Evolutionary conservation across 2,888 invertebrate species (phyloP), one percentile per base, ranked within the genome.

Genomic region (Oxytorus armatus): DNA sequence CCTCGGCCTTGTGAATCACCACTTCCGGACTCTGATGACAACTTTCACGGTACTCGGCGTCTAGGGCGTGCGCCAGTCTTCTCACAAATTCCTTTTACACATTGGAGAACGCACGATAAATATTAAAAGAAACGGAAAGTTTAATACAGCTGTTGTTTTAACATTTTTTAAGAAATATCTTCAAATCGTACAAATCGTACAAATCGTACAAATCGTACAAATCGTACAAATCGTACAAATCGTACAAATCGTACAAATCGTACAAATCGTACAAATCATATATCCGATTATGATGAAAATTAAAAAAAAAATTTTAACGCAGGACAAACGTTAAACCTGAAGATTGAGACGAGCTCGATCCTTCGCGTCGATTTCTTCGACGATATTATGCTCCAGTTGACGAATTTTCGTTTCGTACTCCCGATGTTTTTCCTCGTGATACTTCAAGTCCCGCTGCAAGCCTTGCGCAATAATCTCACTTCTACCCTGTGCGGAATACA

Each of bases 401-500:
- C 96, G 94, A 55, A 96, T 92, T 89, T 96, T 96, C 86, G 95
- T 95, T 86, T 96, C 95, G 66, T 96, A 92, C 83, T 97, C 97
- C 85, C 96, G 96, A 49, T 94, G 94, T 89, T 95, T 95, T 65
- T 97, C 97, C 88, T 96, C 96, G 85, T 95, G 94, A 84, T 94
- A 94, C 23, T 95, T 94, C 82, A 94, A 94, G 86, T 96, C 97
- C 79, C 96, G 94, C 85, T 96, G 96, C 63, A 96, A 92, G 0
- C 96, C 95, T 88, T 96, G 95, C 53, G 96, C 92, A 1, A 96
- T 94, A 77, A 95, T 94, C 87, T 97, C 97, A 82, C 93, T 94
- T 82, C 96, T 92, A 0, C 95, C 94, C 79, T 94, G 94, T 0
- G 86, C 83, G 0, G 93, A 93, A 83, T 95, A 95, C 14, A 96